These are phyloP conservation scores for Tetragonisca angustula DNA, from an alignment of 2,888 invertebrate genomes.

Conservation along the genomic window DNA sequence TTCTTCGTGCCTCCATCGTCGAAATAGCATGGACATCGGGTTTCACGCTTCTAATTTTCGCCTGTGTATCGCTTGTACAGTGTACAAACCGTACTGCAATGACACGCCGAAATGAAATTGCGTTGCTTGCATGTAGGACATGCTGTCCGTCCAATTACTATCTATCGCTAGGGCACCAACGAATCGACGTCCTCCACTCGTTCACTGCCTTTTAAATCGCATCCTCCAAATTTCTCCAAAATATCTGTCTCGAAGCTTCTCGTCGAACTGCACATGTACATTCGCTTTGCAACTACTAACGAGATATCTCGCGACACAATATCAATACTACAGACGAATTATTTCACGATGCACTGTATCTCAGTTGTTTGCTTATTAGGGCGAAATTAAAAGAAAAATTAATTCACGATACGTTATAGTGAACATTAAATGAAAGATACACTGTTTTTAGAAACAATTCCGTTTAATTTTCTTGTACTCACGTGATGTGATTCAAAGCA, in stretches of 20 bases:
- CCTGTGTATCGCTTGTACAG: neutral
- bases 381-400: too few species aligned
- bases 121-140: neutral
- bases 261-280: neutral
- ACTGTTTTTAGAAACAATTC: too few species aligned
- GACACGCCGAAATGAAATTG: slow-evolving; percentile 8
- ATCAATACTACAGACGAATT: too few species aligned
- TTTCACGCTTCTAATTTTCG: slow-evolving; percentile 28
- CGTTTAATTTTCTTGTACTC: too few species aligned
- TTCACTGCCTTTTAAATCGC: slow-evolving; percentile 25
- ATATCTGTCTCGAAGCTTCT: neutral
- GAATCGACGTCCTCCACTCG: neutral
- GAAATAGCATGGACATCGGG: slow-evolving; percentile 4
- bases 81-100: too few species aligned
- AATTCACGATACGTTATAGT: too few species aligned
- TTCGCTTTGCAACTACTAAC: too few species aligned
- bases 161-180: neutral
- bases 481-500: too few species aligned
- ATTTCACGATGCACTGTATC: too few species aligned
- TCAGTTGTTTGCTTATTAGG: too few species aligned
- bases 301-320: too few species aligned
- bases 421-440: too few species aligned
- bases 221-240: neutral
- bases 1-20: neutral
- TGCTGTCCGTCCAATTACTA: neutral